Conservation (phyloP, 2,113 vertebrate genomes). For the Rutilus rutilus region DNA sequence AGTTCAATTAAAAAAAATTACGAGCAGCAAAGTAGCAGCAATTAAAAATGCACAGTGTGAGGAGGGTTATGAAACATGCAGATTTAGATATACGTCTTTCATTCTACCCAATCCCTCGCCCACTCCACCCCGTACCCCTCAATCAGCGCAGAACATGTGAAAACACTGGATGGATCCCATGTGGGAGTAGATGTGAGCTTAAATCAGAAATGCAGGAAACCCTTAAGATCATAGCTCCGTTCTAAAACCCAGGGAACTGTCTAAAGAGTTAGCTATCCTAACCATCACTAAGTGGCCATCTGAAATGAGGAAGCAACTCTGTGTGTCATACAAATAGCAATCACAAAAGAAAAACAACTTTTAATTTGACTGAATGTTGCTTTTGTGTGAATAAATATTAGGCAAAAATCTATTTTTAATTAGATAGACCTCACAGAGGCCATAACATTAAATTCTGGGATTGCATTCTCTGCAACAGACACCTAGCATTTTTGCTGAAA, state of each 20-base stretch:
- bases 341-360: background rate
- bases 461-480: background rate
- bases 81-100: background rate
- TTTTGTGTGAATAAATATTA: background rate
- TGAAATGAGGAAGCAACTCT: background rate
- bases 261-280: background rate
- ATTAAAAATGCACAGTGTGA: background rate
- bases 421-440: too few relatives aligned
- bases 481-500: background rate
- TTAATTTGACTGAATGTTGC: too few relatives aligned
- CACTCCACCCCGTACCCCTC: background rate
- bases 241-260: background rate
- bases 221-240: background rate
- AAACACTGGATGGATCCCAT: background rate
- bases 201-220: background rate
- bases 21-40: background rate
- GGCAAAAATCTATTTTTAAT: too few relatives aligned
- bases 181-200: background rate
- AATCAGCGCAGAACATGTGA: background rate
- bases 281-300: background rate
- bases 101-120: background rate
- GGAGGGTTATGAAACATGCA: background rate
- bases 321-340: background rate
- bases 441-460: too few relatives aligned
- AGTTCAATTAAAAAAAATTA: background rate